Evolutionary conservation across 1,140 invertebrate genomes (phyloP).

Genomic region (Penaeus vannamei): DNA sequence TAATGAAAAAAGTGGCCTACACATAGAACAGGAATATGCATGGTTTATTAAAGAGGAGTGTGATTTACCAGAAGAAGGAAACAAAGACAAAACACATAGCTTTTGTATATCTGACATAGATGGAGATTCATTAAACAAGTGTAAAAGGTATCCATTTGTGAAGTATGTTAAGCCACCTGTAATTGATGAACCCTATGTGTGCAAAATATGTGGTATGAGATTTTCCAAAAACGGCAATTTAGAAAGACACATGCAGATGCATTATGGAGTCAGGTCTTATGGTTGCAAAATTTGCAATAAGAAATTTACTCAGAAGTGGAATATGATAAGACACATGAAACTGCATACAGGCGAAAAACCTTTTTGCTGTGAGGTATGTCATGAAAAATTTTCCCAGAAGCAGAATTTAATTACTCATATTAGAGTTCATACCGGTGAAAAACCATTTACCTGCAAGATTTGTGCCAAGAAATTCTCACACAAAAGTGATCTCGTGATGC

Average conservation of each 20-base stretch:
- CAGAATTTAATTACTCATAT: neutral
- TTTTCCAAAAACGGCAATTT: neutral
- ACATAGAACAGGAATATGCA: no score
- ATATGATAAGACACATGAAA: neutral
- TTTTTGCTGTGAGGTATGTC: neutral
- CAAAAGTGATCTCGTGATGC: neutral
- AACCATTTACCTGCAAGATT: neutral
- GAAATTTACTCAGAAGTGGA: neutral
- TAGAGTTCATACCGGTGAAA: neutral
- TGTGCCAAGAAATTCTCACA: neutral
- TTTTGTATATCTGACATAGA: no score
- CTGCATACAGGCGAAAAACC: neutral
- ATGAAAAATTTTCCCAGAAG: neutral
- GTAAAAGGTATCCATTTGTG: no score
- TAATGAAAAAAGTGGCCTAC: no score
- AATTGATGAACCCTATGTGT: neutral
- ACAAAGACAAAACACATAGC: no score
- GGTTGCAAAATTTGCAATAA: neutral
- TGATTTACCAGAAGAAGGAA: no score
- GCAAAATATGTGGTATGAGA: neutral
- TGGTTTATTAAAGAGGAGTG: no score
- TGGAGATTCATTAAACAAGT: no score
- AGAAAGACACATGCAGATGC: neutral
- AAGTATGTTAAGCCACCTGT: no score
- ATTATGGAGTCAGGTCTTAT: neutral